Conservation (phyloP, 2,888 invertebrate species). For the Clusia tigrina region DNA sequence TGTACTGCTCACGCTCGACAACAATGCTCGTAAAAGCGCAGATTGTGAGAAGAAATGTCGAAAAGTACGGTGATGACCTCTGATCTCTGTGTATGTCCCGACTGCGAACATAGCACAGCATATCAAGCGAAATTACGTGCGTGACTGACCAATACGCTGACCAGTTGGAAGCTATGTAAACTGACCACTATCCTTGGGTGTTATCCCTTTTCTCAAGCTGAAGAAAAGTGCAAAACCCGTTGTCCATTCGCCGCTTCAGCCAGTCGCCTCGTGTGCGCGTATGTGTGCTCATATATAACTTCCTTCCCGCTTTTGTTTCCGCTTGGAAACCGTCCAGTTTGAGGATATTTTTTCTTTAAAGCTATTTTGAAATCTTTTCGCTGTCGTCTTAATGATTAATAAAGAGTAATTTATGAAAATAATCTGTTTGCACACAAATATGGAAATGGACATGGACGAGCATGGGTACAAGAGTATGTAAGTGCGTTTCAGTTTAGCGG, state of each 20-base stretch:
- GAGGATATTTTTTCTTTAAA: slow-evolving; percentile 25
- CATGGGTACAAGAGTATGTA: too few species aligned
- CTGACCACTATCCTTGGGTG: slow-evolving; percentile 44
- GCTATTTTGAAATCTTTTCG: slow-evolving; percentile 22
- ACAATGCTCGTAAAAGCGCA: neutral
- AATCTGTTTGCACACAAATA: slow-evolving; percentile 49
- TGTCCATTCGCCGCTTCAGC: slow-evolving; percentile 55
- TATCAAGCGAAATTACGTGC: slow-evolving; percentile 48
- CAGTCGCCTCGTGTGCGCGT: slow-evolving; percentile 18
- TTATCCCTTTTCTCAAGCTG: slow-evolving; percentile 33
- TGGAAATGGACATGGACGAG: too few species aligned
- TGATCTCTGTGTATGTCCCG: slow-evolving; percentile 44
- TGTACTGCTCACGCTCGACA: too few species aligned
- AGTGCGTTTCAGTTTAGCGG: slow-evolving; percentile 21
- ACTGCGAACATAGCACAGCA: slow-evolving; percentile 3
- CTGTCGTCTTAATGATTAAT: slow-evolving; percentile 60
- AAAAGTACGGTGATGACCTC: slow-evolving; percentile 62
- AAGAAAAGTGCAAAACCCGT: too few species aligned
- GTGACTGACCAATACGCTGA: slow-evolving; percentile 60
- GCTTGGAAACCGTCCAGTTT: slow-evolving; percentile 31
- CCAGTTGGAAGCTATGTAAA: slow-evolving; percentile 53
- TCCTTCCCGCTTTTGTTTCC: slow-evolving; percentile 1
- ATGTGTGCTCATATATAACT: too few species aligned
- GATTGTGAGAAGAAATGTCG: slow-evolving; percentile 56
- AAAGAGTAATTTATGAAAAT: slow-evolving; percentile 60